Evolutionary conservation across 1,140 invertebrate genomes (phyloP).

Genomic region (Drosophila setifemur): DNA sequence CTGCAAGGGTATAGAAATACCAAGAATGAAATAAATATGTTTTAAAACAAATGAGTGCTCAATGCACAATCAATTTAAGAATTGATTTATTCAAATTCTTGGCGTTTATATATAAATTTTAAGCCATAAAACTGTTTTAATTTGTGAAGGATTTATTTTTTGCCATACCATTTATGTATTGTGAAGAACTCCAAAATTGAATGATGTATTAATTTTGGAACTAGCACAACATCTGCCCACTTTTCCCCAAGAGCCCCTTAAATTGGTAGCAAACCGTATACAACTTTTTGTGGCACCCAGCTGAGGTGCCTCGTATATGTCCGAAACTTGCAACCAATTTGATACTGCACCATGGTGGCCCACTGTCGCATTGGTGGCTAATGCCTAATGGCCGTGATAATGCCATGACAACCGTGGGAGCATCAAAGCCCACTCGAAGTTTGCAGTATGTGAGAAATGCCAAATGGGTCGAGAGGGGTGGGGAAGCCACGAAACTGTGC

Average conservation of each 20-base stretch:
- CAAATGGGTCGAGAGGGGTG: background rate
- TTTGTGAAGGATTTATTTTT: too few relatives aligned
- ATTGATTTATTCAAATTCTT: too few relatives aligned
- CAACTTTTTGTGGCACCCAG: conserved; percentile 20
- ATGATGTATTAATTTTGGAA: too few relatives aligned
- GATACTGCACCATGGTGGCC: conserved; percentile 1
- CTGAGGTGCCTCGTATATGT: conserved; percentile 22
- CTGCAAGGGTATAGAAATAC: too few relatives aligned
- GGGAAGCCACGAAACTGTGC: conserved; percentile 45
- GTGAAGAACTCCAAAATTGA: too few relatives aligned
- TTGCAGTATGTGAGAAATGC: conserved; percentile 18
- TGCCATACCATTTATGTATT: too few relatives aligned
- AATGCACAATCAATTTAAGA: too few relatives aligned
- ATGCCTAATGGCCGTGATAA: conserved; percentile 55
- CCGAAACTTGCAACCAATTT: conserved; percentile 31
- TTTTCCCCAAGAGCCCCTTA: background rate
- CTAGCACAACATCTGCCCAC: too few relatives aligned
- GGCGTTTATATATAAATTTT: too few relatives aligned
- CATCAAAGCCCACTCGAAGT: conserved; percentile 21
- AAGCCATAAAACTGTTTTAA: too few relatives aligned
- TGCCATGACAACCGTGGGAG: conserved; percentile 47
- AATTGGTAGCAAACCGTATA: background rate
- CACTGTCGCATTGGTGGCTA: conserved; percentile 15
- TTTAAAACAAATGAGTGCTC: too few relatives aligned
- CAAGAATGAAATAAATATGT: too few relatives aligned